Conservation (phyloP, 2,888 invertebrate genomes). For the Nowickia ferox region DNA sequence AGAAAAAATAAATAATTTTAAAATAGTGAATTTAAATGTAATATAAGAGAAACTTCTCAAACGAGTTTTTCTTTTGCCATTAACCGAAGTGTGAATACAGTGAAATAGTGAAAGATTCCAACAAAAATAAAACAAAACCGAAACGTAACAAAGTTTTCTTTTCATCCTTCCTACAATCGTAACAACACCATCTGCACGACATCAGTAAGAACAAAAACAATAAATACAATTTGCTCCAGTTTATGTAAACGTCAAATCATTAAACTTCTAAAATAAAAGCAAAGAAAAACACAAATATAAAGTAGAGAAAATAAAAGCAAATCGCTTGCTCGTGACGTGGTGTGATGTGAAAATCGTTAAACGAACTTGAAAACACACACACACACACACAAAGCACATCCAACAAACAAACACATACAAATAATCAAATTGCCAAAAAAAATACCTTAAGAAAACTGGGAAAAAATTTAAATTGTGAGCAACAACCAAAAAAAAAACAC, state of each 20-base stretch:
- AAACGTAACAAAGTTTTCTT: constrained; percentile 32
- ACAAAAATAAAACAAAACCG: constrained; percentile 50
- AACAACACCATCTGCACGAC: constrained; percentile 58
- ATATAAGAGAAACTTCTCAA: constrained; percentile 46
- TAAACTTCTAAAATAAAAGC: constrained; percentile 42
- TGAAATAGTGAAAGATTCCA: constrained; percentile 47
- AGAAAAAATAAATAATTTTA: constrained; percentile 29
- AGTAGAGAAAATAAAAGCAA: constrained; percentile 61
- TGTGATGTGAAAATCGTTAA: constrained; percentile 66
- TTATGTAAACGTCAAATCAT: constrained; percentile 64
- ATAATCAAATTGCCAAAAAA: constrained; percentile 3
- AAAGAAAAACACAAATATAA: constrained; percentile 32
- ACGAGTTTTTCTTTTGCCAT: constrained; percentile 35
- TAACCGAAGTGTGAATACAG: constrained; percentile 61
- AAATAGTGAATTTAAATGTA: constrained; percentile 21
- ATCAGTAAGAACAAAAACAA: constrained; percentile 23
- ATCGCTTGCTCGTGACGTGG: constrained; percentile 63
- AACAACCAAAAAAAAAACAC: constrained; percentile 20
- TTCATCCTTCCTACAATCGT: constrained; percentile 28
- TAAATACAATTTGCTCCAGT: constrained; percentile 60
- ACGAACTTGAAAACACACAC: constrained; percentile 55
- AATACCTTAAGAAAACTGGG: background rate
- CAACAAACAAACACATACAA: constrained; percentile 37
- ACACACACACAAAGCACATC: constrained; percentile 23
- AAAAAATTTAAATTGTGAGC: background rate